Percentiles rank a stretch among this genome's conserved stretches.
Conservation (phyloP, 2,113 vertebrate genomes). For the Gymnocephalus cernua region DNA sequence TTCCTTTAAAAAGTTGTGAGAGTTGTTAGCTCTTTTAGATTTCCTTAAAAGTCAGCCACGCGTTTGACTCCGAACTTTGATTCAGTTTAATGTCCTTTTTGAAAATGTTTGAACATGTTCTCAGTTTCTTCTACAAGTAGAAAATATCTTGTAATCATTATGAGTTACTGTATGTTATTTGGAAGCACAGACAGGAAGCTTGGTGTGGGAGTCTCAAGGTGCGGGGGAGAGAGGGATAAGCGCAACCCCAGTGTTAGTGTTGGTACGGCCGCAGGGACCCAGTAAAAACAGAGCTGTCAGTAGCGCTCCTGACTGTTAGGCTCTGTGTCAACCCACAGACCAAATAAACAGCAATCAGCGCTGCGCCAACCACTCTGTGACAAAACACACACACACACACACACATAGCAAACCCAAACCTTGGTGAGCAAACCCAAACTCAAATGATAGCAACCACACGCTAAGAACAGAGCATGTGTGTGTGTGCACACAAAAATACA, state of each 20-base stretch:
- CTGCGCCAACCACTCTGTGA: constrained; percentile 70
- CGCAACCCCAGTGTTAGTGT: constrained; percentile 74
- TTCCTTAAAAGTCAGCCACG: not conserved
- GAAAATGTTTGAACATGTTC: not conserved
- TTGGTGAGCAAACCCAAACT: constrained; percentile 42
- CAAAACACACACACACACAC: constrained; percentile 49
- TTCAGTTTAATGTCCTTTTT: not conserved
- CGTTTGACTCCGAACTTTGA: not conserved
- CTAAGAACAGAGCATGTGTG: constrained; percentile 31
- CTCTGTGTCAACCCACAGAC: constrained; percentile 79
- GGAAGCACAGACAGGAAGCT: constrained; percentile 64
- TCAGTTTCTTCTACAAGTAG: not conserved
- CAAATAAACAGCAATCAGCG: constrained; percentile 84
- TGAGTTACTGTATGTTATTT: constrained; percentile 55
- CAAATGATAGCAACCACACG: constrained; percentile 42
- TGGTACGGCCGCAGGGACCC: constrained; percentile 67
- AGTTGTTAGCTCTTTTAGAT: not conserved
- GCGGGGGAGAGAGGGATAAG: constrained; percentile 70
- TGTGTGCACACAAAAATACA: not conserved
- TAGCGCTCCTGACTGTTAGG: constrained; percentile 66
- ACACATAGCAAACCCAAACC: constrained; percentile 25
- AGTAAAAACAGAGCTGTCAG: constrained; percentile 80
- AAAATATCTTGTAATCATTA: constrained; percentile 1
- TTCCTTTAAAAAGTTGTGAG: not conserved
- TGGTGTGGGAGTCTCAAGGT: constrained; percentile 59